phyloP scores from a whole-genome alignment of 2,113 vertebrate species.

The Melanerpes formicivorus region DNA sequence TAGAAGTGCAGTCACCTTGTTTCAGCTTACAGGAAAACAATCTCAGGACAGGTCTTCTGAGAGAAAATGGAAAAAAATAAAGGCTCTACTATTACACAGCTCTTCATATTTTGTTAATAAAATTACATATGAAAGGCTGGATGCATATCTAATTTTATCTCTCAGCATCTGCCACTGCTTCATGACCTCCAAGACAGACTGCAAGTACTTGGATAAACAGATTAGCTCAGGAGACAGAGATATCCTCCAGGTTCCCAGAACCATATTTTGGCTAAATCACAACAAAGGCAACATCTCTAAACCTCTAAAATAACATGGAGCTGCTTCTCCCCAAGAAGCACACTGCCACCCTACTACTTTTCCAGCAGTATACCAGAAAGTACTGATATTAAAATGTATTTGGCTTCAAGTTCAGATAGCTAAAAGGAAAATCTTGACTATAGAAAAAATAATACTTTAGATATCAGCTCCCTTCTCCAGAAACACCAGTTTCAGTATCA shows the following conservation, averaged over 20 bases:
- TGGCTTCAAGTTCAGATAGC: background rate
- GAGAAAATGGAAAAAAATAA: background rate
- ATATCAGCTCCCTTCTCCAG: background rate
- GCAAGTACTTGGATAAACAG: background rate
- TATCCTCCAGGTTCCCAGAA: background rate
- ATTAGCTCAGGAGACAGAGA: background rate
- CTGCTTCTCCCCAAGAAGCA: background rate
- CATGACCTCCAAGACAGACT: background rate
- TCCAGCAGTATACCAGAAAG: background rate
- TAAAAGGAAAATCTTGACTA: background rate
- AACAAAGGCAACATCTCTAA: background rate
- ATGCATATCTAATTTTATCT: background rate
- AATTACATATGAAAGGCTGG: background rate
- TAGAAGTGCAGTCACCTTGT: background rate
- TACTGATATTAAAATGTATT: background rate
- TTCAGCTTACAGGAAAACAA: background rate
- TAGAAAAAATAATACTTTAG: background rate
- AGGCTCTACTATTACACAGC: background rate
- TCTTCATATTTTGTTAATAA: background rate
- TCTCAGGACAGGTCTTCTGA: background rate
- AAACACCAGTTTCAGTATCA: background rate
- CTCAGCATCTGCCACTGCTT: background rate
- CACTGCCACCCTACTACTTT: background rate
- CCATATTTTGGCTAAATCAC: background rate
- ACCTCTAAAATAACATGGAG: background rate